Conservation (phyloP, 2,797 vertebrate species). For the Sebastes nivosus region DNA sequence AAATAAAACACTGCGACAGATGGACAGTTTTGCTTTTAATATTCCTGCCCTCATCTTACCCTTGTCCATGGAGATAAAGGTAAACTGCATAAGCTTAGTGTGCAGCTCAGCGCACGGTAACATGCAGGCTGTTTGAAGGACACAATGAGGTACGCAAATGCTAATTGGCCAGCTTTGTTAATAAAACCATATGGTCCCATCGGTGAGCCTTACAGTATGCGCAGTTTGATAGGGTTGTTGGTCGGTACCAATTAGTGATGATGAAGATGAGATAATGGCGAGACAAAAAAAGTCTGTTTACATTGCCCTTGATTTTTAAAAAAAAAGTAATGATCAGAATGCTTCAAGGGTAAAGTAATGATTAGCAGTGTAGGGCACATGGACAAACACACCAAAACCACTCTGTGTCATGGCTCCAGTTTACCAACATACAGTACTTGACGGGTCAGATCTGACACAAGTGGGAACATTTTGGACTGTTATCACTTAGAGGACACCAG, state of each 20-base stretch:
- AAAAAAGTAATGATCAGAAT: not conserved
- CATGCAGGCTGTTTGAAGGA: conserved; percentile 15
- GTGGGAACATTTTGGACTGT: conserved; percentile 11
- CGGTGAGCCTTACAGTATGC: not conserved
- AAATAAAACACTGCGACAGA: conserved; percentile 55
- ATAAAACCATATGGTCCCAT: conserved; percentile 31
- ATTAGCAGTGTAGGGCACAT: not conserved
- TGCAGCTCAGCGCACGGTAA: conserved; percentile 2
- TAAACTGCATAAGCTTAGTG: not conserved
- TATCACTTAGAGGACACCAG: conserved; percentile 19
- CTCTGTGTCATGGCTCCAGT: not conserved
- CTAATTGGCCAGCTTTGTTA: conserved; percentile 32
- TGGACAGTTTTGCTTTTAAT: conserved; percentile 65
- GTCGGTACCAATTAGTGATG: not conserved
- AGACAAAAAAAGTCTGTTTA: not conserved
- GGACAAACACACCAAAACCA: not conserved
- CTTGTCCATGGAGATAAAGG: conserved; percentile 54
- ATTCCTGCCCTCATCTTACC: conserved; percentile 47
- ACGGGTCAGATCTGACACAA: not conserved
- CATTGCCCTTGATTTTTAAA: not conserved
- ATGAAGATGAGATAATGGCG: not conserved
- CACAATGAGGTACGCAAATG: conserved; percentile 4
- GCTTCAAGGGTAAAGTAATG: not conserved
- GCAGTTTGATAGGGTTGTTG: not conserved
- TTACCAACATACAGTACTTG: not conserved